phyloP scores from a whole-genome alignment of 2,113 vertebrate genomes.

The Edolisoma coerulescens region DNA sequence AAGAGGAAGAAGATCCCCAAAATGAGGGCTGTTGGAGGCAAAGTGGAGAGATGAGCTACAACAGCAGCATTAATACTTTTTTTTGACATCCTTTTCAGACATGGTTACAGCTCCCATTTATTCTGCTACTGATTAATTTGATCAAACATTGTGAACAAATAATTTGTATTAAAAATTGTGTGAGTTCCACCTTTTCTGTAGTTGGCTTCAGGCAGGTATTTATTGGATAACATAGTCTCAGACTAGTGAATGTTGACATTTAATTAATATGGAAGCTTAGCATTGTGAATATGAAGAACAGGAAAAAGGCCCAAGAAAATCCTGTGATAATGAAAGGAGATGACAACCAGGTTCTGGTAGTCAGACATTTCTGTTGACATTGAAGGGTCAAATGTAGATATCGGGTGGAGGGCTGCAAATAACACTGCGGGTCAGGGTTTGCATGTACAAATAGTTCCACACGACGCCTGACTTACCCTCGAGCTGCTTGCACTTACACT shows the following conservation, averaged over 20 bases:
- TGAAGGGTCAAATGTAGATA: conserved; percentile 55
- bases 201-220: conserved; percentile 48
- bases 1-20: neutral
- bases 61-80: neutral
- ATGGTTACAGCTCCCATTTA: neutral
- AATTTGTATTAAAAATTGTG: conserved; percentile 50
- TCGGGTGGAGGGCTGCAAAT: conserved; percentile 44
- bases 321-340: conserved; percentile 61
- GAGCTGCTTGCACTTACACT: neutral
- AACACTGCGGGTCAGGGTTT: conserved; percentile 4
- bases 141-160: conserved; percentile 57
- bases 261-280: conserved; percentile 64
- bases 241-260: conserved; percentile 65
- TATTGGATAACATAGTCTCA: conserved; percentile 59
- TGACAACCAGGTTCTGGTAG: conserved; percentile 40
- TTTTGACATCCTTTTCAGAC: neutral
- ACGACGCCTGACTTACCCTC: neutral
- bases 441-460: conserved; percentile 14
- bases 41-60: neutral
- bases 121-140: conserved; percentile 44
- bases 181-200: neutral
- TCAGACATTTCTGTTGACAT: conserved; percentile 50
- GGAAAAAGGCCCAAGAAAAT: conserved; percentile 52
- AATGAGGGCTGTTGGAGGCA: neutral
- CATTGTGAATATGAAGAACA: conserved; percentile 37